A percentile compares a stretch with the other conserved stretches of the same genome.
Conservation (phyloP, 2,113 vertebrate genomes). For the rat (Rattus norvegicus) region DNA sequence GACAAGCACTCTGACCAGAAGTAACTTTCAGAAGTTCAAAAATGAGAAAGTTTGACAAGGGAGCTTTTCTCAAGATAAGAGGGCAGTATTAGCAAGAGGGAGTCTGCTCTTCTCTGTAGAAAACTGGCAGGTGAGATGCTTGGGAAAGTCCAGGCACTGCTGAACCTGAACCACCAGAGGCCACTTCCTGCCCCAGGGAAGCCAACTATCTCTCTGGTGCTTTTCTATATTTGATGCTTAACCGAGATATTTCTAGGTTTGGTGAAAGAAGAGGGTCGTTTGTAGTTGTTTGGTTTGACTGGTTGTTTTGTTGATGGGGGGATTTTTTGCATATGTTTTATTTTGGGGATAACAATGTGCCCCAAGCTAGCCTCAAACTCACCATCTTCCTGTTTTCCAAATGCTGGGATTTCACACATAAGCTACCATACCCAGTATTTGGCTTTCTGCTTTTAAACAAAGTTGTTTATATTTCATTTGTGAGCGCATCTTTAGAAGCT, state of each 20-base stretch:
- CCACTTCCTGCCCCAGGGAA: not conserved
- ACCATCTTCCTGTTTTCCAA: not conserved
- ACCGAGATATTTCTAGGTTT: not conserved
- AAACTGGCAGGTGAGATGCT: not conserved
- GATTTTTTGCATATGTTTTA: not conserved
- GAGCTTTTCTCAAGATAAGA: not conserved
- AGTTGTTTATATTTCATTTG: not conserved
- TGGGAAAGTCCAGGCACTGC: not conserved
- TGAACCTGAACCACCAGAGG: not conserved
- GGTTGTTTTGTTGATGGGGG: not conserved
- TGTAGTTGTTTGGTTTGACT: not conserved
- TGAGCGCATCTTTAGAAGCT: not conserved
- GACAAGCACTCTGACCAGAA: not conserved
- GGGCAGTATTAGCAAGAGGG: not conserved
- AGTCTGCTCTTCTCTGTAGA: not conserved
- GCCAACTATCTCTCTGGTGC: not conserved
- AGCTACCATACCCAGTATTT: not conserved
- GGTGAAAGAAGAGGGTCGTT: not conserved
- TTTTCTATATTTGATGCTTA: not conserved
- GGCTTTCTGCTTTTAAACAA: not conserved
- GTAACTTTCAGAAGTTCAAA: not conserved
- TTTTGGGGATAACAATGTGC: not conserved
- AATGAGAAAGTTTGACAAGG: not conserved
- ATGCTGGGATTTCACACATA: not conserved
- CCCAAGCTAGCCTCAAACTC: not conserved